phyloP scores from a whole-genome alignment of 2,797 vertebrate species.

The Neomorphus geoffroyi region DNA sequence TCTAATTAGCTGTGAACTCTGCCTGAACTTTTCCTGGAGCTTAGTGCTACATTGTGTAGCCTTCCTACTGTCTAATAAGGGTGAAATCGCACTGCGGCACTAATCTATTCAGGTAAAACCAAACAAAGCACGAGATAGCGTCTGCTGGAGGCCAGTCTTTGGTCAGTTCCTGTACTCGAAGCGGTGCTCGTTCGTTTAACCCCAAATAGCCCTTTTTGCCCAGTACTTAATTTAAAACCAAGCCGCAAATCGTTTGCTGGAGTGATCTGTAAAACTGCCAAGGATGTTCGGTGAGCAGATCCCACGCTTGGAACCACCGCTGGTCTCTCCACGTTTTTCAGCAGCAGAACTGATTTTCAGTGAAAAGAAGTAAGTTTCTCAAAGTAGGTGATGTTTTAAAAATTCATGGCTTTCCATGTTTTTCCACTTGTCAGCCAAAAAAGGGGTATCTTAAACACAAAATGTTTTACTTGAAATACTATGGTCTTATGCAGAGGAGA shows the following conservation, averaged over 20 bases:
- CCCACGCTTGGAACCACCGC: rapidly evolving
- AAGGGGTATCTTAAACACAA: neutral
- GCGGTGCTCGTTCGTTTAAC: neutral
- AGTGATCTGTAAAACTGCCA: neutral
- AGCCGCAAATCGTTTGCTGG: neutral
- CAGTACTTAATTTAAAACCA: neutral
- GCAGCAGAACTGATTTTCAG: neutral
- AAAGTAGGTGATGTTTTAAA: neutral
- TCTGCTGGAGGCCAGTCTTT: neutral
- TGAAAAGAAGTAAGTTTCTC: neutral
- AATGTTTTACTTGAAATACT: neutral
- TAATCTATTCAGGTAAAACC: conserved; percentile 44
- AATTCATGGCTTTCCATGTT: neutral
- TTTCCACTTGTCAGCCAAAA: neutral
- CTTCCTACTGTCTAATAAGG: neutral
- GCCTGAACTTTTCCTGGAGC: conserved; percentile 20
- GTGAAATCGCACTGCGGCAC: neutral
- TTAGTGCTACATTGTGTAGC: neutral
- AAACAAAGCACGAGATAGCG: neutral
- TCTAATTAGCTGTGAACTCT: conserved; percentile 44
- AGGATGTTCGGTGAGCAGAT: neutral
- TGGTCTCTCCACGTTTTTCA: neutral
- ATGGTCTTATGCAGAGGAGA: neutral
- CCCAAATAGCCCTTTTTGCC: neutral
- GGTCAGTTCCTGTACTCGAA: neutral